These are phyloP conservation scores for Tyria jacobaeae DNA, from an alignment of 2,888 invertebrate species.

Conservation along the genomic window DNA sequence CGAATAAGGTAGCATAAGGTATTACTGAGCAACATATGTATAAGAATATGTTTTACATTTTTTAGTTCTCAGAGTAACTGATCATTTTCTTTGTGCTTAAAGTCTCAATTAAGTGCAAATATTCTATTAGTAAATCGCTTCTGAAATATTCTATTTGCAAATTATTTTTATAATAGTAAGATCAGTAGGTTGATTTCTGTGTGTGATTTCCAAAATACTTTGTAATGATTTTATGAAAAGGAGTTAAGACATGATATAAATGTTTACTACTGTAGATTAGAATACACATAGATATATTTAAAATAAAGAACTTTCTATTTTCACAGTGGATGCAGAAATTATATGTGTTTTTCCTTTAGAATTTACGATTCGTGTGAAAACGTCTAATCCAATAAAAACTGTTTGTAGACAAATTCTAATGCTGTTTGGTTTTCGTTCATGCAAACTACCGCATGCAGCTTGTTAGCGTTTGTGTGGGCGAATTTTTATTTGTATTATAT, in stretches of 20 bases:
- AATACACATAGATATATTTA: background rate
- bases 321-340: background rate
- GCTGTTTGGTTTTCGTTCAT: constrained; percentile 22
- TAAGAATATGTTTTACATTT: background rate
- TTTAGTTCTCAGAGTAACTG: background rate
- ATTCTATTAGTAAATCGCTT: too few species aligned
- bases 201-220: too few species aligned
- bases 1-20: background rate
- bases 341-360: constrained; percentile 13
- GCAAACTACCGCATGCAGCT: constrained; percentile 1
- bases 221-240: too few species aligned
- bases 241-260: too few species aligned
- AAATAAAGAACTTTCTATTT: background rate
- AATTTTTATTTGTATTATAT: background rate
- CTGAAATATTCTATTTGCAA: background rate
- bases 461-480: constrained; percentile 4
- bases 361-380: constrained; percentile 10
- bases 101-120: background rate
- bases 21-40: background rate
- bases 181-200: too few species aligned
- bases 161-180: background rate
- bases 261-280: too few species aligned
- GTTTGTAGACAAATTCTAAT: constrained; percentile 25
- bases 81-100: background rate
- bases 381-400: constrained; percentile 33